These are phyloP conservation scores for Alexandromys fortis DNA, from an alignment of 2,113 vertebrate species.

Conservation along the genomic window DNA sequence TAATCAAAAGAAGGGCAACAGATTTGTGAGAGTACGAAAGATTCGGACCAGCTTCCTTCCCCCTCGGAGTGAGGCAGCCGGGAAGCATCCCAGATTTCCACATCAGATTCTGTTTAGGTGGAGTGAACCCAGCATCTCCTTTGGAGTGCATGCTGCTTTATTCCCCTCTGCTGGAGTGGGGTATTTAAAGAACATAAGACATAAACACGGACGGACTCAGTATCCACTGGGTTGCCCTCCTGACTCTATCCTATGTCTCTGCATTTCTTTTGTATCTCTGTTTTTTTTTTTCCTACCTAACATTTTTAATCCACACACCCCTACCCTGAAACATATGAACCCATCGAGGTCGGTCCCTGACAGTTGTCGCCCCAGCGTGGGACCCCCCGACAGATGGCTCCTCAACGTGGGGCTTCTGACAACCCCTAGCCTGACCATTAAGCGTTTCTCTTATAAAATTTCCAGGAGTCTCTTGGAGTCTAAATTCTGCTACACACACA, in stretches of 20 bases:
- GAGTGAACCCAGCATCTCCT: background rate
- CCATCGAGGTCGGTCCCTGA: too few relatives aligned
- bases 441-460: slow-evolving; percentile 12
- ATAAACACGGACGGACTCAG: too few relatives aligned
- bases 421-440: background rate
- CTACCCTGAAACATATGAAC: too few relatives aligned
- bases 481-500: slow-evolving; percentile 19
- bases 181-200: too few relatives aligned
- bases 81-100: background rate
- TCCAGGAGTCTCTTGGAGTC: background rate
- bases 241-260: too few relatives aligned
- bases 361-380: too few relatives aligned
- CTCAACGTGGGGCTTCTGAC: too few relatives aligned
- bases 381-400: too few relatives aligned
- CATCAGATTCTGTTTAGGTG: background rate
- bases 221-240: too few relatives aligned
- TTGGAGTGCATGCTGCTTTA: background rate
- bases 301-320: too few relatives aligned
- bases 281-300: too few relatives aligned
- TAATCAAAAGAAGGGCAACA: slow-evolving; percentile 11
- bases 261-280: too few relatives aligned
- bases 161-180: background rate
- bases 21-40: background rate
- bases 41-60: background rate
- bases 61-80: background rate